Evolutionary conservation across 2,888 invertebrate genomes (phyloP).

Genomic region (Leucophenga montana): DNA sequence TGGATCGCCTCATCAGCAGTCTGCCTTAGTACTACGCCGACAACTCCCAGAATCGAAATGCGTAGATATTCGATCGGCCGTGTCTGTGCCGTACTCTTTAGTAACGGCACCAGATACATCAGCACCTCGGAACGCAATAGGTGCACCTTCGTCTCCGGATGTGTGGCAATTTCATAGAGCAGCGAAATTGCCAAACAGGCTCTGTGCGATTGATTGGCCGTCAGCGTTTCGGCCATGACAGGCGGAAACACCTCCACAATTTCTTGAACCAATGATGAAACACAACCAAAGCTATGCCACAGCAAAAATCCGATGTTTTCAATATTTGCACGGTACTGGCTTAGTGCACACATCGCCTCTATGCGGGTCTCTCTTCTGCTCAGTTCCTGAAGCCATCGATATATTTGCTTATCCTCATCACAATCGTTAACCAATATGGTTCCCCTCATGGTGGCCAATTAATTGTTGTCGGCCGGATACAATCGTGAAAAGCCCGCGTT

Average conservation of each 20-base stretch:
- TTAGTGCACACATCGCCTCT: conserved; percentile 41
- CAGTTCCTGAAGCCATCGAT: conserved; percentile 37
- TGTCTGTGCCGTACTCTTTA: conserved; percentile 37
- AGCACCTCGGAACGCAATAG: conserved; percentile 37
- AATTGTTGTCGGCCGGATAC: too few relatives aligned
- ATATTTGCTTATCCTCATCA: conserved; percentile 27
- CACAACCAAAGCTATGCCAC: conserved; percentile 43
- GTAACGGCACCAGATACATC: conserved; percentile 36
- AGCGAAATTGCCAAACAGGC: conserved; percentile 41
- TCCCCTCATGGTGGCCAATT: too few relatives aligned
- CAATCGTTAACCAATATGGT: not conserved
- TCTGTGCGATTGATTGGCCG: conserved; percentile 33
- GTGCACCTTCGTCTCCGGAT: conserved; percentile 33
- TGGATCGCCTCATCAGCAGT: conserved; percentile 31
- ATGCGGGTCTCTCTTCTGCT: conserved; percentile 31
- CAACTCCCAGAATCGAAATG: conserved; percentile 37
- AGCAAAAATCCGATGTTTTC: conserved; percentile 38
- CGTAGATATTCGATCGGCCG: conserved; percentile 38
- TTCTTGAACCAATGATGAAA: conserved; percentile 41
- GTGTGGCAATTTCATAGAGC: conserved; percentile 34
- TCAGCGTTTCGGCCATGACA: conserved; percentile 28
- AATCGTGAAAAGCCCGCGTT: too few relatives aligned
- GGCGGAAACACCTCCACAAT: conserved; percentile 31
- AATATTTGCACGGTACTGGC: conserved; percentile 32
- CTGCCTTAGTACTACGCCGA: conserved; percentile 35